Evolutionary conservation across 2,888 invertebrate genomes (phyloP).

Genomic region (Byasa hedistus): DNA sequence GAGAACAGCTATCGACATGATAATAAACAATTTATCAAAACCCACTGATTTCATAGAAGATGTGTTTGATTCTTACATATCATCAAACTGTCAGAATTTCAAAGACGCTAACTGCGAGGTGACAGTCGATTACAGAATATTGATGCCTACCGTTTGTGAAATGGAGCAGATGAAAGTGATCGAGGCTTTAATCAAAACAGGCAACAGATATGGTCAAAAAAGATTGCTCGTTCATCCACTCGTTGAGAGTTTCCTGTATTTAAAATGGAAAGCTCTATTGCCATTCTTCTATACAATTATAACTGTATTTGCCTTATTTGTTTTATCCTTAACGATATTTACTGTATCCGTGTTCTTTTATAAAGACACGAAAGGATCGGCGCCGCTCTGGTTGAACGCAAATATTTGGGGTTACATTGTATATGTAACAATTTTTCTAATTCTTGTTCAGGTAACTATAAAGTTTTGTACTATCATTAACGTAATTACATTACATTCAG

Average conservation of each 20-base stretch:
- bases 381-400: conserved; percentile 54
- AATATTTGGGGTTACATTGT: conserved; percentile 63
- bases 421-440: conserved; percentile 56
- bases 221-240: conserved; percentile 77
- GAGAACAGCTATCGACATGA: conserved; percentile 74
- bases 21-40: conserved; percentile 74
- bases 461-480: too few species aligned
- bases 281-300: conserved; percentile 78
- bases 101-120: conserved; percentile 68
- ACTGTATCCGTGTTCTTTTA: conserved; percentile 72
- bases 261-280: conserved; percentile 79
- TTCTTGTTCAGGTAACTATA: conserved; percentile 65
- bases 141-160: conserved; percentile 67
- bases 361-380: conserved; percentile 53
- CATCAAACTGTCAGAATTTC: conserved; percentile 64
- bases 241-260: conserved; percentile 77
- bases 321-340: conserved; percentile 71
- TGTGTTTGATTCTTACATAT: conserved; percentile 74
- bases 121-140: conserved; percentile 72
- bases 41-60: conserved; percentile 76
- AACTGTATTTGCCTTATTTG: conserved; percentile 70
- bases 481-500: too few species aligned
- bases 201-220: conserved; percentile 71
- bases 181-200: conserved; percentile 75
- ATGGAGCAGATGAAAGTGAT: conserved; percentile 79